Evolutionary conservation across 1,140 invertebrate species (phyloP), one percentile per base, ranked within the genome.

Genomic region (Lordiphosa collinella): DNA sequence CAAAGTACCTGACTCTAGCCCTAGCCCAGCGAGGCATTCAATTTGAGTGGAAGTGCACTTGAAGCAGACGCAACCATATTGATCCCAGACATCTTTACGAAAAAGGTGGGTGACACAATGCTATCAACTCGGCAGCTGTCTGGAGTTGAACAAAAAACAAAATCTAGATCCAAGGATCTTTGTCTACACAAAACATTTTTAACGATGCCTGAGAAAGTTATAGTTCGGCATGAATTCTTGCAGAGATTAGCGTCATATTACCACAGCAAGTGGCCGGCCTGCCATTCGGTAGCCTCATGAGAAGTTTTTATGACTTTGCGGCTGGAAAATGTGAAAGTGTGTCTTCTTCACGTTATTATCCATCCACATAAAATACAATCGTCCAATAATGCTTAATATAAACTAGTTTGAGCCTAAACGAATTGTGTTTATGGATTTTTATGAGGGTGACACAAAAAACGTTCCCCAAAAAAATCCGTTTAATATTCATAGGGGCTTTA

Each of bases 231-330:
- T 16, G 35, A 16, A 79, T 76, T 84, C 61, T 68, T 40, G 51
- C 70, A 44, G 51, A 75, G 75, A 82, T 80, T 70, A 82, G 76
- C 58, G 70, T 80, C 75, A 70, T 82, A 63, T 80, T 80, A 82
- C 75, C 59, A 69, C 69, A 82, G 76, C 76, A 71, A 82, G 76
- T 75, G 75, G 57, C 40, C 64, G 49, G 48, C 31, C 58, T 29
- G 13, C 31, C 60, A 50, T 46, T 55, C 63, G 63, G 63, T 58
- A 66, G 63, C 62, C 29, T 29, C 35, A 36, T 48, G 38, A 50
- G 40, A 65, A 56, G 62, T 67, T 73, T 79, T 79, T 73, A 74
- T 54, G 75, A 74, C 75, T 80, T 55, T 74, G 37, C 13, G 44
- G 49, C 59, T 48, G 37, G 5, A 76, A 69, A 70, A 43, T 22